phyloP scores from a whole-genome alignment of 2,888 invertebrate species.

The Sesamia inferens region DNA sequence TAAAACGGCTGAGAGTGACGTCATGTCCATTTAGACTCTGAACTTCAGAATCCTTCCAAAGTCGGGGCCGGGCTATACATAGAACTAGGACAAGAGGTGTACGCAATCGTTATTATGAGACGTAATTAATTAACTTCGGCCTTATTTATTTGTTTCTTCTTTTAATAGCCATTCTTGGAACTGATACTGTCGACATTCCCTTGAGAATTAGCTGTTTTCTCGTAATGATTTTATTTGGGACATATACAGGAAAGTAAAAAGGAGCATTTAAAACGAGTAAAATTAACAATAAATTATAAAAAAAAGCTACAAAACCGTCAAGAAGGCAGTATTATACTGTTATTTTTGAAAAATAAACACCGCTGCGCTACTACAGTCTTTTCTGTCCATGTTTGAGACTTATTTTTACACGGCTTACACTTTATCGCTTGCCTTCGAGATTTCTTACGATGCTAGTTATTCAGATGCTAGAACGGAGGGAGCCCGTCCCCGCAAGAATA shows the following conservation, averaged over 20 bases:
- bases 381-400: neutral
- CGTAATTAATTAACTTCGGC: constrained; percentile 10
- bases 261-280: neutral
- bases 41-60: constrained; percentile 34
- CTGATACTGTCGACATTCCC: neutral
- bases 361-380: neutral
- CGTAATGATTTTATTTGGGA: neutral
- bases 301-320: neutral
- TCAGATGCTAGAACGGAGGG: no score
- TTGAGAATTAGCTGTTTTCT: neutral
- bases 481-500: neutral
- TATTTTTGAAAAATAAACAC: neutral
- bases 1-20: constrained; percentile 10
- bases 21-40: constrained; percentile 13
- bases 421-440: neutral
- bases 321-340: neutral
- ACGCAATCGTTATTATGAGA: constrained; percentile 32
- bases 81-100: constrained; percentile 24
- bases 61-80: constrained; percentile 17
- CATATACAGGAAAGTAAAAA: neutral
- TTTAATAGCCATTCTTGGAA: neutral
- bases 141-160: constrained; percentile 12
- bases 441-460: no score
- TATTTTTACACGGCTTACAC: neutral
- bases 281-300: neutral